These are phyloP conservation scores for Agonopterix subpropinquella DNA, from an alignment of 2,888 invertebrate species.

Conservation along the genomic window DNA sequence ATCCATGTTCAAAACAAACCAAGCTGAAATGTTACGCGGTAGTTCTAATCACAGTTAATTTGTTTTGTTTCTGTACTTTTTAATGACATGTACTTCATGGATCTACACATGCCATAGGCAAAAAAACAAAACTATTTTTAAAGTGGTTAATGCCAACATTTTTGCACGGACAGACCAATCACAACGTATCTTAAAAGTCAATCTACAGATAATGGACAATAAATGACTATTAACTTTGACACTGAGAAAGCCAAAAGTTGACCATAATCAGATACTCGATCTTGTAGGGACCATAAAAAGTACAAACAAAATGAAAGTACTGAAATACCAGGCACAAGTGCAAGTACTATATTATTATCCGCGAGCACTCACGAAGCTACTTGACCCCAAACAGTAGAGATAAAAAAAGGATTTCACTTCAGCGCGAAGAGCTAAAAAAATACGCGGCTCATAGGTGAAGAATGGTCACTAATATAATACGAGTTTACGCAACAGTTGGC, in stretches of 20 bases:
- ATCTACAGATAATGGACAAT: background rate
- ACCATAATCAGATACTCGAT: background rate
- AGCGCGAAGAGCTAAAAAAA: constrained; percentile 26
- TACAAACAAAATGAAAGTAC: constrained; percentile 4
- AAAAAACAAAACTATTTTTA: no score
- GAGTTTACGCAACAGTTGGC: constrained; percentile 16
- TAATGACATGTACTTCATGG: no score
- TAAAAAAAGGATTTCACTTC: constrained; percentile 24
- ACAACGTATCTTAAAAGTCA: no score
- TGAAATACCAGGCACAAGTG: background rate
- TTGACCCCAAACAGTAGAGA: constrained; percentile 4
- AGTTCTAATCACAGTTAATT: no score
- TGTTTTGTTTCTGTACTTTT: no score
- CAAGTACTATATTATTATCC: no score
- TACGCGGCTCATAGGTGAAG: constrained; percentile 4
- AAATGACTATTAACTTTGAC: constrained; percentile 1
- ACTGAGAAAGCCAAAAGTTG: constrained; percentile 1
- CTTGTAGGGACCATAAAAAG: background rate
- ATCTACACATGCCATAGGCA: no score
- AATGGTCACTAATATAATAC: constrained; percentile 10
- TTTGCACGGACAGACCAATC: background rate
- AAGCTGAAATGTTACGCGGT: no score
- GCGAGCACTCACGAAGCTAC: background rate
- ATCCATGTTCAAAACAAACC: no score
- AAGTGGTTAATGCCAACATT: no score